These are phyloP conservation scores for Oryzias melastigma DNA, from an alignment of 2,113 vertebrate species.

Conservation along the genomic window DNA sequence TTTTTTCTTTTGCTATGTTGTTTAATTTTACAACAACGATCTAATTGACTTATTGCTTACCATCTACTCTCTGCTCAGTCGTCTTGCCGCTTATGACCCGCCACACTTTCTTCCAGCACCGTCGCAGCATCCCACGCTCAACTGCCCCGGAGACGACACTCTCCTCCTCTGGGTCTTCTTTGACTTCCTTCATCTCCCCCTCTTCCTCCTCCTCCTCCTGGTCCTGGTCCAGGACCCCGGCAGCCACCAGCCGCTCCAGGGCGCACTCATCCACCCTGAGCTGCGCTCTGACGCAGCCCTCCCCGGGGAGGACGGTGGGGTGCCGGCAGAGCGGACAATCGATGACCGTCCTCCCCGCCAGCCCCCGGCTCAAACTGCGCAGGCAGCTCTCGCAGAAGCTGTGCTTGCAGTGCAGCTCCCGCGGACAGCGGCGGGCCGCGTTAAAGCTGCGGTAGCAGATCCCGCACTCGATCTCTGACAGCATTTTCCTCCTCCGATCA, in stretches of 20 bases:
- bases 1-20: too few species aligned
- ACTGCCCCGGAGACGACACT: conserved; percentile 5
- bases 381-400: conserved; percentile 77
- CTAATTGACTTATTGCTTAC: conserved; percentile 22
- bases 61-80: background rate
- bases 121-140: conserved; percentile 46
- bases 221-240: conserved; percentile 41
- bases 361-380: conserved; percentile 32
- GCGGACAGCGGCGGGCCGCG: conserved; percentile 65
- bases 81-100: conserved; percentile 25
- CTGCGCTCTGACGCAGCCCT: conserved; percentile 22
- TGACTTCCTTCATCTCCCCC: background rate
- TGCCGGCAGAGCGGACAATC: conserved; percentile 73
- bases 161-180: conserved; percentile 15
- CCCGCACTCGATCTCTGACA: conserved; percentile 71
- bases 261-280: conserved; percentile 64
- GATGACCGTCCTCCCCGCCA: conserved; percentile 5
- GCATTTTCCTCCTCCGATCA: conserved; percentile 38
- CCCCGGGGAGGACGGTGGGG: conserved; percentile 41
- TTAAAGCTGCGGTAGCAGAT: conserved; percentile 74
- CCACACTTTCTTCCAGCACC: conserved; percentile 48
- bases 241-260: conserved; percentile 41
- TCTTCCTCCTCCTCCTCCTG: conserved; percentile 24
- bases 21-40: too few species aligned
- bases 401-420: conserved; percentile 71